Conservation (phyloP, 2,113 vertebrate species). For the Dromaius novaehollandiae region DNA sequence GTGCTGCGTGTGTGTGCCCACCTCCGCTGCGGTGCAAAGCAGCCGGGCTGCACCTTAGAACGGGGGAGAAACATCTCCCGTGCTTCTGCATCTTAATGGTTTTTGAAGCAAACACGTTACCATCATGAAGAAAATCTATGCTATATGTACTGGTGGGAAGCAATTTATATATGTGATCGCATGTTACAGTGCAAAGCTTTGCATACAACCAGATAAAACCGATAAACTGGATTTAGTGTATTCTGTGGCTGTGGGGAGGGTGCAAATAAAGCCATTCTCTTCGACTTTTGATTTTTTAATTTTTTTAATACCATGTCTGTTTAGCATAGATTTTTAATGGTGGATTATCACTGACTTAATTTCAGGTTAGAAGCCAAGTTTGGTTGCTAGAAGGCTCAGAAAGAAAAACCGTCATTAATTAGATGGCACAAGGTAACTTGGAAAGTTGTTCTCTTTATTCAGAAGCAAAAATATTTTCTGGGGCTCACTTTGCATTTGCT, state of each 20-base stretch:
- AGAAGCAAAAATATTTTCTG: background rate
- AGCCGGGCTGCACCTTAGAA: background rate
- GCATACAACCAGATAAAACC: background rate
- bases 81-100: background rate
- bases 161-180: fast-evolving
- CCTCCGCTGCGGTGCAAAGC: background rate
- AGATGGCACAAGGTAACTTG: background rate
- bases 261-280: background rate
- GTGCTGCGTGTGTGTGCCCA: fast-evolving
- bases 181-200: background rate
- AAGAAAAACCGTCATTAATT: conserved; percentile 19
- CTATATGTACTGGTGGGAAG: fast-evolving
- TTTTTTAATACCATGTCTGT: background rate
- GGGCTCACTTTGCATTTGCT: background rate
- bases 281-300: background rate
- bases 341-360: background rate
- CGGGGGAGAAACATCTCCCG: fast-evolving
- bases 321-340: background rate
- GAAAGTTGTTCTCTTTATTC: background rate
- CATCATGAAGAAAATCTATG: background rate
- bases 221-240: fast-evolving
- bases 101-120: background rate
- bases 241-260: background rate
- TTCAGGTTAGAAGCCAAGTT: background rate
- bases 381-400: conserved; percentile 5